A percentile compares a stretch with the other conserved stretches of the same genome.
Conservation (phyloP, 2,888 invertebrate genomes). For the Micoletzkya japonica region DNA sequence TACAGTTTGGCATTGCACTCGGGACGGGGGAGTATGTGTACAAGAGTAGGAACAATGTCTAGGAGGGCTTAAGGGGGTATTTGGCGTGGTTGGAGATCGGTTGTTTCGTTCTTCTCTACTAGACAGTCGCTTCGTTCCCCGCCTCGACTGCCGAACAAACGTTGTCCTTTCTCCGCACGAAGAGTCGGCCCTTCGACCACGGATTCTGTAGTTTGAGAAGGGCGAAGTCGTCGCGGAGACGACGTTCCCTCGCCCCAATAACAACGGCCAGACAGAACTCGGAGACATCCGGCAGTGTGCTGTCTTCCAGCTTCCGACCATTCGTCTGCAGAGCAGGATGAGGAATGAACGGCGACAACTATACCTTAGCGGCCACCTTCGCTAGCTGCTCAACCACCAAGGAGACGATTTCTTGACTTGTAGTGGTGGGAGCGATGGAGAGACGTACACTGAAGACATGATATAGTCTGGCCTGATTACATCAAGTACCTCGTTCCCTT, state of each 20-base stretch:
- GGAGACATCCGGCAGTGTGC: constrained; percentile 70
- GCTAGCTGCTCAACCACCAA: constrained; percentile 92
- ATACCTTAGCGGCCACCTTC: constrained; percentile 72
- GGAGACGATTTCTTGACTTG: constrained; percentile 88
- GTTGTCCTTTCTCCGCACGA: constrained; percentile 85
- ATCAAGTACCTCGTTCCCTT: constrained; percentile 64
- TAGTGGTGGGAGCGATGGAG: constrained; percentile 88
- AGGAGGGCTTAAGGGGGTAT: neutral
- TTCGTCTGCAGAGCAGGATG: constrained; percentile 66
- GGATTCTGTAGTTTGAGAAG: constrained; percentile 85
- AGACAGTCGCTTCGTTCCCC: constrained; percentile 66
- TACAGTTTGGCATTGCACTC: no score
- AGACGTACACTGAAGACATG: constrained; percentile 89
- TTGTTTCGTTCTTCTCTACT: no score
- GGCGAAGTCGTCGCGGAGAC: constrained; percentile 91
- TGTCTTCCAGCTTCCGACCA: constrained; percentile 31
- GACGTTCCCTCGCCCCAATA: constrained; percentile 89
- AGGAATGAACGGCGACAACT: no score
- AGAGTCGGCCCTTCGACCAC: constrained; percentile 81
- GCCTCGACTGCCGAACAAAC: constrained; percentile 65
- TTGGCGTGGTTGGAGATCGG: no score
- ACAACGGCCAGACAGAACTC: constrained; percentile 93
- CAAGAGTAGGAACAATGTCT: neutral
- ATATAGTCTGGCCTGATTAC: neutral
- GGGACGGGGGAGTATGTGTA: no score